Evolutionary conservation across 2,113 vertebrate genomes (phyloP).

Genomic region (Deroptyus accipitrinus): DNA sequence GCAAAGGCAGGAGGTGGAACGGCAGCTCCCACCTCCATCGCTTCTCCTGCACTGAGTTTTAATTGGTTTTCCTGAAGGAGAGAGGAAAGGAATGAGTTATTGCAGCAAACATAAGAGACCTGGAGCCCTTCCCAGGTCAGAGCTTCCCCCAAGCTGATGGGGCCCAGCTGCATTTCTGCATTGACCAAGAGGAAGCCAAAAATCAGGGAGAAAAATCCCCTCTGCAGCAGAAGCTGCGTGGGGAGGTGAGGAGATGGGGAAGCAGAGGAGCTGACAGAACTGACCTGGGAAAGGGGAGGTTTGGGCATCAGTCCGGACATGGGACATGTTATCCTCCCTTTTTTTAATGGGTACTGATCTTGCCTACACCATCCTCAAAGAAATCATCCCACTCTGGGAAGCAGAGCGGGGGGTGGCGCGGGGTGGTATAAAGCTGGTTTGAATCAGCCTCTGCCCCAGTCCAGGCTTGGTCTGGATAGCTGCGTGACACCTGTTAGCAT

Average conservation of each 20-base stretch:
- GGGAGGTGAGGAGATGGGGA: not conserved
- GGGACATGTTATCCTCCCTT: not conserved
- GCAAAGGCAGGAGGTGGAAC: not conserved
- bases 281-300: not conserved
- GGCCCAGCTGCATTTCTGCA: slow-evolving; percentile 22
- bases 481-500: fast-evolving
- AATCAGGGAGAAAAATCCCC: not conserved
- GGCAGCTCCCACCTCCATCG: not conserved
- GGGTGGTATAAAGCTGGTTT: not conserved
- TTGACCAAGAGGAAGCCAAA: not conserved
- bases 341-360: not conserved
- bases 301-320: not conserved
- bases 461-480: not conserved
- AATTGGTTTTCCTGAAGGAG: not conserved
- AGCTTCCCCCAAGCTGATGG: not conserved
- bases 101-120: not conserved
- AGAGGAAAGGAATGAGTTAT: slow-evolving; percentile 13
- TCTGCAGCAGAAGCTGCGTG: not conserved
- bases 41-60: not conserved
- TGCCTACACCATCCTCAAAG: not conserved
- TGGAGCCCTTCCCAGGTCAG: slow-evolving; percentile 46
- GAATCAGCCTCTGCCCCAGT: not conserved
- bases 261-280: not conserved
- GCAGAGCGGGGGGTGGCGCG: too few species aligned
- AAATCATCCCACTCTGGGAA: not conserved